These are phyloP conservation scores for Ips nitidus DNA, from an alignment of 1,140 invertebrate species.

Conservation along the genomic window DNA sequence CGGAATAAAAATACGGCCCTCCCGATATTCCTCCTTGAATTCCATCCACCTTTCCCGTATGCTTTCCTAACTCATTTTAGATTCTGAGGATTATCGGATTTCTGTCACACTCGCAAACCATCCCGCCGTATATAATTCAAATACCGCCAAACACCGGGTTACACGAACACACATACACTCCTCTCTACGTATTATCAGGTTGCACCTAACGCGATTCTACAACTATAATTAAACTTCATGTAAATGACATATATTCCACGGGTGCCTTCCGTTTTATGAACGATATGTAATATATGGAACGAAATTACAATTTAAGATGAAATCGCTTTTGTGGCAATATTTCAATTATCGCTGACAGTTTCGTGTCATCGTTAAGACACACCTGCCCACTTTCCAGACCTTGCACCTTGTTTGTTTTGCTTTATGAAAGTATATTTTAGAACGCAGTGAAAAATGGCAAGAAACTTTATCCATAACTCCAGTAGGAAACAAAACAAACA, in stretches of 20 bases:
- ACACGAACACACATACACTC: neutral
- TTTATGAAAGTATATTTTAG: no score
- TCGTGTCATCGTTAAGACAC: no score
- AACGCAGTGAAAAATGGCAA: no score
- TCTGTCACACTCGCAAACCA: conserved; percentile 5
- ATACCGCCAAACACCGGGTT: neutral
- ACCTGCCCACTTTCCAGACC: no score
- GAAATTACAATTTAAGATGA: neutral
- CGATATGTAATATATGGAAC: neutral
- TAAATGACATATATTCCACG: neutral
- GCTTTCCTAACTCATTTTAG: neutral
- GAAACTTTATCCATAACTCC: no score
- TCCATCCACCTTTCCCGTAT: neutral
- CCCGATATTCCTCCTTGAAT: neutral
- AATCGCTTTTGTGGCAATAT: no score
- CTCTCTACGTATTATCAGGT: neutral
- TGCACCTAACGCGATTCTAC: conserved; percentile 4
- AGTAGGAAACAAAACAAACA: no score
- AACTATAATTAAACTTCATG: conserved; percentile 5
- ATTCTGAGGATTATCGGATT: conserved; percentile 3
- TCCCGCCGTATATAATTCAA: conserved; percentile 1
- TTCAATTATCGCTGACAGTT: no score
- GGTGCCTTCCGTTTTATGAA: neutral
- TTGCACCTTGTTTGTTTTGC: no score
- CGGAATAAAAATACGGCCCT: neutral